Evolutionary conservation across 2,888 invertebrate genomes (phyloP).

Genomic region (Willowsia nigromaculata): DNA sequence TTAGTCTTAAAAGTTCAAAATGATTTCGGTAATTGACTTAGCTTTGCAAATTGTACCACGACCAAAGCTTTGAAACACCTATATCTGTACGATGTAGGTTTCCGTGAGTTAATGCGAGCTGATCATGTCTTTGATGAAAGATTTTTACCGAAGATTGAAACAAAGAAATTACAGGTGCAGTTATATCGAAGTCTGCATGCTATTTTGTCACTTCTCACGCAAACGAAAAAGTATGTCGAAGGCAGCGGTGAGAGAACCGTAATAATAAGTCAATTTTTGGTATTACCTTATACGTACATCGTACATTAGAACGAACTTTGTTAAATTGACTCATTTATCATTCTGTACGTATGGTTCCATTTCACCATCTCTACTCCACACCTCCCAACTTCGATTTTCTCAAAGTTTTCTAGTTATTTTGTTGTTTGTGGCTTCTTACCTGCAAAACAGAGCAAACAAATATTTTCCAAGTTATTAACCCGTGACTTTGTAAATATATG

Average conservation of each 20-base stretch:
- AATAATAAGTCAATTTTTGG: neutral
- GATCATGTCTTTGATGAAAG: neutral
- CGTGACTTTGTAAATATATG: neutral
- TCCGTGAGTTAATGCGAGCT: too few species aligned
- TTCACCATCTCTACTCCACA: conserved; percentile 8
- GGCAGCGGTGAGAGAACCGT: neutral
- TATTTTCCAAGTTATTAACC: neutral
- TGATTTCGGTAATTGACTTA: neutral
- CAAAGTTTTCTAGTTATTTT: neutral
- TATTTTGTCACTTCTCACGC: conserved; percentile 8
- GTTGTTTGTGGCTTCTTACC: conserved; percentile 39
- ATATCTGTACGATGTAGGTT: too few species aligned
- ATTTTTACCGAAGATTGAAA: neutral
- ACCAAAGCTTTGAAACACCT: too few species aligned
- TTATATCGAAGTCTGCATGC: neutral
- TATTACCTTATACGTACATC: conserved; percentile 28
- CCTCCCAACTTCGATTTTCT: conserved; percentile 15
- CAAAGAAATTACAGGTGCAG: conserved; percentile 7
- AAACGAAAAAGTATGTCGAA: neutral
- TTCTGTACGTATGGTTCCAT: neutral
- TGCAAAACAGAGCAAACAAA: conserved; percentile 26
- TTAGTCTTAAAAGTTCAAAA: conserved; percentile 3
- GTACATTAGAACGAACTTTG: neutral
- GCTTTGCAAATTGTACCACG: too few species aligned
- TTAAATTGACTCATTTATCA: conserved; percentile 46